Evolutionary conservation across 2,888 invertebrate species (phyloP), one percentile per base, ranked within the genome.

Genomic region (Diarsia mendica): DNA sequence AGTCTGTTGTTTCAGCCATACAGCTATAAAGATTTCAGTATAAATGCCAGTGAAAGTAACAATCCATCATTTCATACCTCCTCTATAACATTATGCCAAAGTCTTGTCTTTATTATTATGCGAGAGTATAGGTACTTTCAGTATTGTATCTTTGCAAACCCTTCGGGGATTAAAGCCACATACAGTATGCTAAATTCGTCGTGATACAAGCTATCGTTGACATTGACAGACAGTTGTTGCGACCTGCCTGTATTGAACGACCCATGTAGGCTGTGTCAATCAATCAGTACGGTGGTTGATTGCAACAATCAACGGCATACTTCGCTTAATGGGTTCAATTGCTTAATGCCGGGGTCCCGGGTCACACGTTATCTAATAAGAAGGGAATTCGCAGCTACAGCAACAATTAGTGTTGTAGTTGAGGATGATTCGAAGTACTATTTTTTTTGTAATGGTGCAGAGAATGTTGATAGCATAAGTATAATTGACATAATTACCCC

Each of bases 341-440:
- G 92, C 93, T 94, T 94, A 93, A 95, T 92, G 90, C 87, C 85
- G 90, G 90, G 94, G 93, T 94, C 88, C 80, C 88, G 88, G 94
- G 91, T 94, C 95, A 86, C 87, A 84, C 79, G 90, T 91, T 94
- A 95, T 95, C 94, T 94, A 93, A 93, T 92, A 89, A 91, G 88
- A 85, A 88, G 84, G 85, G 88, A 88, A 86, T 89, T 89, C 85
- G 82, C 83, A 55, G 85, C 84, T 88, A 85, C 75, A 84, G 86
- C 83, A 49, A 84, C 85, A 86, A 82, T 55, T 72, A 48, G 46
- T 75, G 74, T 67, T 67, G 70, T 75, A 72, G 71, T 75, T 77
- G 64, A 68, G 55, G 67, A 70, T 72, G 67, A 82, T 66, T 4
- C 15, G 33, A 55, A 39, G 53, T 64, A 44, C 18, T 23, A 44